A percentile compares a stretch with the other conserved stretches of the same genome.
These are phyloP conservation scores for Cavia aperea DNA, from an alignment of 2,113 vertebrate species.

Conservation along the genomic window DNA sequence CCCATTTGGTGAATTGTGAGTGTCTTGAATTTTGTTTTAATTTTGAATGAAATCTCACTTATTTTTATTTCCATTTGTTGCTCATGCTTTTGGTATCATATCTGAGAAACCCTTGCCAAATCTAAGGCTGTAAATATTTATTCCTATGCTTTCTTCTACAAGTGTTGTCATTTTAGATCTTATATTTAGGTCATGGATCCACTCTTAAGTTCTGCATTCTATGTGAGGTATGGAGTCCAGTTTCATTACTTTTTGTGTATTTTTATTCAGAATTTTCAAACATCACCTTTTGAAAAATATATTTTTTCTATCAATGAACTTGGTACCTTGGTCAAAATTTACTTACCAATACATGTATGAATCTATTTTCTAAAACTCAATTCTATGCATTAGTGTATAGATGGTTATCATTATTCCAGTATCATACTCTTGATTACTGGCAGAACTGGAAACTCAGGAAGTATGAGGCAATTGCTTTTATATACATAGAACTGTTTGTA, in stretches of 20 bases:
- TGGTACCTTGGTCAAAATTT: not conserved
- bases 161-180: not conserved
- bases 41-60: not conserved
- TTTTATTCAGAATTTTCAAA: not conserved
- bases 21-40: not conserved
- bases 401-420: not conserved
- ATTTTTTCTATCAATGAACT: not conserved
- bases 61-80: not conserved
- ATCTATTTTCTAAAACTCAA: not conserved
- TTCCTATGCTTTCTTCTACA: not conserved
- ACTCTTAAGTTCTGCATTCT: not conserved
- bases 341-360: not conserved
- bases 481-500: fast-evolving
- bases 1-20: not conserved
- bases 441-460: not conserved
- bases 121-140: not conserved
- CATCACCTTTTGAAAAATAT: not conserved
- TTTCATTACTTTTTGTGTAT: not conserved
- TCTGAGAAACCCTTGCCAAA: not conserved
- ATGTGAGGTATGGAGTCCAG: too few relatives aligned
- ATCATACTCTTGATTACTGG: not conserved
- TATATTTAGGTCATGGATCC: not conserved
- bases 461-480: not conserved
- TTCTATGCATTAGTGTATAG: not conserved
- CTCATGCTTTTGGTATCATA: not conserved